These are phyloP conservation scores for Gnathochromis pfefferi DNA, from an alignment of 2,113 vertebrate genomes.

Conservation along the genomic window DNA sequence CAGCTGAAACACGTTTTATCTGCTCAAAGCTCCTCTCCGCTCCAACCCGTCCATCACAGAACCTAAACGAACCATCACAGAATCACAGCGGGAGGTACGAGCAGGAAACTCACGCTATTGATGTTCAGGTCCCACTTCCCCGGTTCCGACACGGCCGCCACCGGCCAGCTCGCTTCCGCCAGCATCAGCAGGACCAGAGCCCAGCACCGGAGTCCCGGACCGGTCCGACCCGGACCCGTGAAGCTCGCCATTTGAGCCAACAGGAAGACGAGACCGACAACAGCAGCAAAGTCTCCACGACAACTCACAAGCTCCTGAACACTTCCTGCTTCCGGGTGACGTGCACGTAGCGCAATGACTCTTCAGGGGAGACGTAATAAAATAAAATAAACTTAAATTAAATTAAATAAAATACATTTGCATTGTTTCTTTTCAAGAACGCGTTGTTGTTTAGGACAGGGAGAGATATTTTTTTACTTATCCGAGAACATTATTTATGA, in stretches of 20 bases:
- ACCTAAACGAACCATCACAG: neutral
- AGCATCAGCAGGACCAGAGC: slow-evolving; percentile 22
- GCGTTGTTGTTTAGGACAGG: neutral
- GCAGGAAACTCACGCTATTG: slow-evolving; percentile 56
- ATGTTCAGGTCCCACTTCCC: slow-evolving; percentile 64
- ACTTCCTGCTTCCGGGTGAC: slow-evolving; percentile 30
- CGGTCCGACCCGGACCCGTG: neutral
- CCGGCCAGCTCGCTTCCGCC: neutral
- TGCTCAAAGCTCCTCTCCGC: neutral
- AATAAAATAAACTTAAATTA: neutral
- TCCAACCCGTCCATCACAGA: accelerated
- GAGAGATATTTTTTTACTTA: accelerated
- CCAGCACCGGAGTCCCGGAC: neutral
- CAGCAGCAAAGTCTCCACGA: neutral
- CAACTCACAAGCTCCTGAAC: slow-evolving; percentile 20
- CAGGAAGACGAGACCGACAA: neutral
- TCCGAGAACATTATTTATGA: neutral
- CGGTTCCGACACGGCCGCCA: slow-evolving; percentile 50
- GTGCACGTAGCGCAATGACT: neutral
- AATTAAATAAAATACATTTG: neutral
- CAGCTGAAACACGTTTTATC: neutral
- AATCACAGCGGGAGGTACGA: neutral
- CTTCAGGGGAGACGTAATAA: neutral
- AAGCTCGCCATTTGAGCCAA: slow-evolving; percentile 37
- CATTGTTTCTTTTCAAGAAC: neutral